Percentiles rank a stretch among this genome's conserved stretches.
Conservation (phyloP, 2,113 vertebrate species). For the Oreochromis spilurus region DNA sequence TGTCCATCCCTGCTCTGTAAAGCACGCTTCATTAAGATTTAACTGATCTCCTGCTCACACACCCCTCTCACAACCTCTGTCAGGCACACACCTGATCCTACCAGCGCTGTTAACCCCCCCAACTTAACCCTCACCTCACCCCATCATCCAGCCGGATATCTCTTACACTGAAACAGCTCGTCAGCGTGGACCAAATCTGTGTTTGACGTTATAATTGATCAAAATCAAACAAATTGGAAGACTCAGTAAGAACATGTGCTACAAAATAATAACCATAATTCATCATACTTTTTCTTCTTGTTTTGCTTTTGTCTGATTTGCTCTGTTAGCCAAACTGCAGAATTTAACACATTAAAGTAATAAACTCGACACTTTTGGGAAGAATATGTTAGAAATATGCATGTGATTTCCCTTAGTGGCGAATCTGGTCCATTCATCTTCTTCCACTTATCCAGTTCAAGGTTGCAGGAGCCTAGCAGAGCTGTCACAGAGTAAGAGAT, state of each 20-base stretch:
- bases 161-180: slow-evolving; percentile 40
- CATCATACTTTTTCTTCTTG: not conserved
- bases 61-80: not conserved
- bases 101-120: slow-evolving; percentile 20
- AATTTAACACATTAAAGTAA: not conserved
- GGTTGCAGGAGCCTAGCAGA: not conserved
- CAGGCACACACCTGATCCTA: slow-evolving; percentile 27
- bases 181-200: slow-evolving; percentile 12
- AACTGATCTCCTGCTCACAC: slow-evolving; percentile 5
- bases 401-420: not conserved
- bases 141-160: slow-evolving; percentile 26
- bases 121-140: slow-evolving; percentile 50
- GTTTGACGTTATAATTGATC: not conserved
- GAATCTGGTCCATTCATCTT: not conserved
- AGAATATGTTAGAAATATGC: not conserved
- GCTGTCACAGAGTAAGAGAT: not conserved
- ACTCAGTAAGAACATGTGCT: not conserved
- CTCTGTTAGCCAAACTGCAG: not conserved
- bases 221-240: not conserved
- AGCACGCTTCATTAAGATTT: slow-evolving; percentile 51
- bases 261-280: not conserved
- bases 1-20: slow-evolving; percentile 51
- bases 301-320: not conserved
- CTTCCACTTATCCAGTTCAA: not conserved
- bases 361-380: not conserved